Percentiles rank a stretch among this genome's conserved stretches.
Conservation (phyloP, 2,888 invertebrate species). For the Lithosia quadra region DNA sequence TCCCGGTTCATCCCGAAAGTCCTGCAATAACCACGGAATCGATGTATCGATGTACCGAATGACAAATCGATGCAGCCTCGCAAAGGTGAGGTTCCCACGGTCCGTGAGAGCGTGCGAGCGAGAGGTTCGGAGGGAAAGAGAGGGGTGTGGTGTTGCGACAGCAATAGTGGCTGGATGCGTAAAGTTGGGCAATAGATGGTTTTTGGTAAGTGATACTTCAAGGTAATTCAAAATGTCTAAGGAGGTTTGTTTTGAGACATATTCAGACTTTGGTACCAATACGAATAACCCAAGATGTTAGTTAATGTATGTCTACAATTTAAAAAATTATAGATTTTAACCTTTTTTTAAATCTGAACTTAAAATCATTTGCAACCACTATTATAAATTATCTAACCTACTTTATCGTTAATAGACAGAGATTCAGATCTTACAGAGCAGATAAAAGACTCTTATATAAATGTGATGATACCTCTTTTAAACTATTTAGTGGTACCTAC, state of each 20-base stretch:
- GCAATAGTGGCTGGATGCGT: conserved; percentile 41
- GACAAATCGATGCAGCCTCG: conserved; percentile 54
- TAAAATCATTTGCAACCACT: no score
- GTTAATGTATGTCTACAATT: no score
- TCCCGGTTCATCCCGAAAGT: conserved; percentile 15
- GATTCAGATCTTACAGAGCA: no score
- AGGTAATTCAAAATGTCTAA: conserved; percentile 14
- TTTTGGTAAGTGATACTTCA: conserved; percentile 19
- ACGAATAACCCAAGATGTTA: not conserved
- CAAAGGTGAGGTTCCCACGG: conserved; percentile 72
- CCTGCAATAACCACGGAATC: conserved; percentile 15
- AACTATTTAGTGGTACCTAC: no score
- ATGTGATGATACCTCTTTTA: not conserved
- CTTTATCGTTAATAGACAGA: no score
- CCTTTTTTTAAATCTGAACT: no score
- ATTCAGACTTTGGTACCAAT: no score
- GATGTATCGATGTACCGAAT: conserved; percentile 45
- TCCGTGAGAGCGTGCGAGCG: conserved; percentile 65
- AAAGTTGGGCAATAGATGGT: conserved; percentile 38
- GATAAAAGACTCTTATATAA: no score
- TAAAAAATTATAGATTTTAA: no score
- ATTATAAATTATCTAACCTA: no score
- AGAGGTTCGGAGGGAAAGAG: conserved; percentile 44
- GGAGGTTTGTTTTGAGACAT: not conserved
- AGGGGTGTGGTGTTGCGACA: conserved; percentile 39